Base-by-base conservation (phyloP, 1,140 invertebrate species). In the Hylaeus anthracinus region DNA sequence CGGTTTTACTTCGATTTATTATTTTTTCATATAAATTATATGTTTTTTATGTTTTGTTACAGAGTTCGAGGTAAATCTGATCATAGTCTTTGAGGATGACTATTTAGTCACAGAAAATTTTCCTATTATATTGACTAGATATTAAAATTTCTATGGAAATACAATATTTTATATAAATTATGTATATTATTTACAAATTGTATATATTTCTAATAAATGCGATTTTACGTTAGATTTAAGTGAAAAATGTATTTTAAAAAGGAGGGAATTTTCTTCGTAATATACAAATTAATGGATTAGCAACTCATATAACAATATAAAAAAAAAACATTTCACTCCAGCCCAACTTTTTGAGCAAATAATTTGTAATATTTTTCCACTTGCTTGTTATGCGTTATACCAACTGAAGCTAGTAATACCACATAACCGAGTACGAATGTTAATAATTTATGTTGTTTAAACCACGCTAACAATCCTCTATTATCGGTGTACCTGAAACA, bases 1-100 rank as follows among this genome's bases (percentile, higher is more conserved):
- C 9, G 37, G 61, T 58, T 56, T 56, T 3, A 73, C 14, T 5
- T 45, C 12, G 45, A 48, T 72, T 12, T 4, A 45, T 72, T 45
- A 41, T 15, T n/a, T 61, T 9, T 8, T 39, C n/a, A 39, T 51
- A n/a, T 12, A 5, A 56, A 53, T n/a, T 67, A 3, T 56, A 56
- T 65, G 26, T 72, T 58, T 26, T 61, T 82, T 83, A 81, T 72
- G 86, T 85, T 90, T 89, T 92, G 92, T 90, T 90, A 79, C 95
- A 99, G 98, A 99, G 92, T 99, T 99, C 94, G 98, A 99, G 94
- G 94, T 99, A 0, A 99, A 99, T 92, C 95, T 99, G 72, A 97
- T 99, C 1, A 95, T 99, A 41, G 96, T 99, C 56, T 98, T 99
- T 90, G 96, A 98, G 90, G 97, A 99, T 92, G 98, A 99, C 89